Conservation (phyloP, 2,797 vertebrate genomes). For the Xyrichtys novacula region DNA sequence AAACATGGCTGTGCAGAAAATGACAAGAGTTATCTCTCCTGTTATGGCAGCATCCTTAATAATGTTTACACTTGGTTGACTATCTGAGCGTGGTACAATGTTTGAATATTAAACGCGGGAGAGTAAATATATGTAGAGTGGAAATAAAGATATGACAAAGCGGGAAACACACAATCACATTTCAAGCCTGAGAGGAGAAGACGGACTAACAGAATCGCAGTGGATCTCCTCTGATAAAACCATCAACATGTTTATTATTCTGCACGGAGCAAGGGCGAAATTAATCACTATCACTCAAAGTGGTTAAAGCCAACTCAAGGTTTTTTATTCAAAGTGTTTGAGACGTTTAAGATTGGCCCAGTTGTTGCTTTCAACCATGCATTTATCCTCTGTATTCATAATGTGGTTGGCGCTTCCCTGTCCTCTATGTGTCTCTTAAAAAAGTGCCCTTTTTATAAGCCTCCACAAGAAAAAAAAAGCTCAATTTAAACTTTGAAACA, state of each 20-base stretch:
- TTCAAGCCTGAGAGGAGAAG: conserved; percentile 40
- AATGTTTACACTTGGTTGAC: conserved; percentile 64
- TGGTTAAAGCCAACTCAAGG: too few relatives aligned
- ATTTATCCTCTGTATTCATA: too few relatives aligned
- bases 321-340: too few relatives aligned
- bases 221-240: conserved; percentile 55
- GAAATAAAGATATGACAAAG: conserved; percentile 61
- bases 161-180: conserved; percentile 25
- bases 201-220: conserved; percentile 35
- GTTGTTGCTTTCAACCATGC: too few relatives aligned
- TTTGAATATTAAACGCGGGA: conserved; percentile 67
- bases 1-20: conserved; percentile 23
- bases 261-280: background rate
- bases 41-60: conserved; percentile 55
- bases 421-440: too few relatives aligned
- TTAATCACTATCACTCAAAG: too few relatives aligned
- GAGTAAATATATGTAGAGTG: conserved; percentile 52
- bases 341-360: too few relatives aligned
- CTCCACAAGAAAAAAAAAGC: too few relatives aligned
- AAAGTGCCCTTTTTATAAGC: too few relatives aligned
- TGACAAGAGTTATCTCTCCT: conserved; percentile 40
- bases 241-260: conserved; percentile 20
- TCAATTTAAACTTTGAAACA: too few relatives aligned
- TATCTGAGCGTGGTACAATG: conserved; percentile 49
- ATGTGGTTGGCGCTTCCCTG: too few relatives aligned